Conservation (phyloP, 2,113 vertebrate genomes). For the Oceanites oceanicus region DNA sequence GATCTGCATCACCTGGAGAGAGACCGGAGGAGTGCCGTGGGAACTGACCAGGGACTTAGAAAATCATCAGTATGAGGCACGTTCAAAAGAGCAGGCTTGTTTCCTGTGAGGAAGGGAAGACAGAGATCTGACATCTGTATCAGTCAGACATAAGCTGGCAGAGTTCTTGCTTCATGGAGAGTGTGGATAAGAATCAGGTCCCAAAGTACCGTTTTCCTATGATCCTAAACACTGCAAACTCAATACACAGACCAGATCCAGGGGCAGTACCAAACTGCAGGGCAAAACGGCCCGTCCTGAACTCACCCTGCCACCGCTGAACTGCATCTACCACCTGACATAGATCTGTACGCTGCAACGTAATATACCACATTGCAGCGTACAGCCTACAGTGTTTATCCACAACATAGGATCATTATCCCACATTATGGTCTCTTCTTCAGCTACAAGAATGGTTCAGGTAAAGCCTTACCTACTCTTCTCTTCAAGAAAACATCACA, state of each 20-base stretch:
- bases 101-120: neutral
- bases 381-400: neutral
- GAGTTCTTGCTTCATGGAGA: neutral
- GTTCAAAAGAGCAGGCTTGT: neutral
- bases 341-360: fast-evolving
- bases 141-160: neutral
- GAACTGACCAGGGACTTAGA: neutral
- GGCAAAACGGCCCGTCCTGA: fast-evolving
- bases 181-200: neutral
- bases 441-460: neutral
- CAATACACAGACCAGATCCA: neutral
- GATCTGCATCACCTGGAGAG: neutral
- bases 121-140: no score
- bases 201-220: neutral
- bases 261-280: neutral
- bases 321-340: fast-evolving
- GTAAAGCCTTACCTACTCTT: neutral
- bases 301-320: neutral
- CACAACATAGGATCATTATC: fast-evolving
- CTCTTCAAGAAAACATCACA: neutral
- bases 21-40: neutral
- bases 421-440: neutral
- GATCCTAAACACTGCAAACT: neutral
- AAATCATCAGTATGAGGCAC: neutral
- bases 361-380: fast-evolving